A percentile compares a stretch with the other conserved stretches of the same genome.
phyloP scores from a whole-genome alignment of 2,797 vertebrate genomes.

The Meda fulgida region DNA sequence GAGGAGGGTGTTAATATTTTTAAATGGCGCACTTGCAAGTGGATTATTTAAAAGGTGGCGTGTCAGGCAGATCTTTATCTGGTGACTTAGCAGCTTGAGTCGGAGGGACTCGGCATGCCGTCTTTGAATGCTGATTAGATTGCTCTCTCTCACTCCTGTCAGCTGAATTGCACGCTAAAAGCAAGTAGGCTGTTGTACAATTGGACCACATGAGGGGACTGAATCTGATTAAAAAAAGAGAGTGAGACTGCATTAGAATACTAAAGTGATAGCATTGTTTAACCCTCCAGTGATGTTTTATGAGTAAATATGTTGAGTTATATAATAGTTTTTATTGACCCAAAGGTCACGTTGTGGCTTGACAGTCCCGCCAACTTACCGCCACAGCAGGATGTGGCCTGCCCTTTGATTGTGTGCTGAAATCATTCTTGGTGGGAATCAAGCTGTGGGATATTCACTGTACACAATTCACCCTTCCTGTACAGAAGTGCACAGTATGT shows the following conservation, averaged over 20 bases:
- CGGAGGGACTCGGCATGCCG: constrained; percentile 64
- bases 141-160: constrained; percentile 10
- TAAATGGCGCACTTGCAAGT: constrained; percentile 72
- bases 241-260: too few species aligned
- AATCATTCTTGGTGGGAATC: constrained; percentile 15
- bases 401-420: constrained; percentile 32
- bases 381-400: constrained; percentile 38
- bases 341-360: constrained; percentile 14
- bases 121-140: constrained; percentile 76
- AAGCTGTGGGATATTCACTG: constrained; percentile 28
- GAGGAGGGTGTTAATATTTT: constrained; percentile 69
- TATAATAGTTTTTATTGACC: constrained; percentile 2
- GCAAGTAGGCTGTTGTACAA: constrained; percentile 7
- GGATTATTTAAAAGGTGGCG: constrained; percentile 76
- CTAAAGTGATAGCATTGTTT: neutral
- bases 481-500: constrained; percentile 14
- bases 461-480: constrained; percentile 32
- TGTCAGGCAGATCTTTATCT: constrained; percentile 75
- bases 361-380: neutral
- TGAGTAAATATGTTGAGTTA: constrained; percentile 22
- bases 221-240: neutral
- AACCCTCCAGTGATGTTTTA: neutral
- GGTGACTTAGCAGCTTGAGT: constrained; percentile 69
- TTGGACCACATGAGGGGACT: neutral
- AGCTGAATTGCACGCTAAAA: neutral